Evolutionary conservation across 2,797 vertebrate species (phyloP), one percentile per base, ranked within the genome.

Genomic region (Myotis pilosus): DNA sequence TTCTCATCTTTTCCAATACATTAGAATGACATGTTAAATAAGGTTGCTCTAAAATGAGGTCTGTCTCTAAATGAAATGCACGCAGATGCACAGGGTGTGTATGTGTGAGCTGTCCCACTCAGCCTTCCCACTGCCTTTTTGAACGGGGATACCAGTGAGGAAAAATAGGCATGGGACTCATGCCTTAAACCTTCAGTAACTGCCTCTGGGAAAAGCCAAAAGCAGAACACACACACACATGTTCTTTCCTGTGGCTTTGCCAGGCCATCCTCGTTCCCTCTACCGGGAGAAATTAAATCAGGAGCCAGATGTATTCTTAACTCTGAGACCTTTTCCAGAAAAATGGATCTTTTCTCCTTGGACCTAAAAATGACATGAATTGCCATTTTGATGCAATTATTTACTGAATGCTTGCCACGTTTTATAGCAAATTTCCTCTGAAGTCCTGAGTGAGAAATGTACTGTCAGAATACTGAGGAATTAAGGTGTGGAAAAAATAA

Each of bases 181-280:
- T 57, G 71, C 76, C 75, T 92, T 79, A 57, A 84, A 76, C 33
- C n/a, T 93, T 36, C 76, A 92, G 92, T 23, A 53, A n/a, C 47
- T 76, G 69, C 78, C 44, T 60, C 71, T 89, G 30, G 93, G 80
- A 81, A 95, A 95, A 80, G 47, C 5, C 60, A 78, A 74, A 81
- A 76, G 71, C 66, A 22, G 55, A 78, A 44, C 5, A 13, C 41
- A 38, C 41, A 38, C 41, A 38, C 33, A 72, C 23, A 1, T 2
- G 16, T 51, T 68, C 53, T 86, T 83, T 72, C 44, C 80, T 78
- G 19, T 25, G 47, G 60, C 62, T 49, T 68, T n/a, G 33, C 81
- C 71, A 87, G 51, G 84, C n/a, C 51, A 25, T 53, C n/a, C 47
- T 41, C 38, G 13, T 72, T 79, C 41, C 53, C 38, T 94, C 91